Evolutionary conservation across 2,113 vertebrate species (phyloP).

Genomic region (Paralichthys olivaceus): DNA sequence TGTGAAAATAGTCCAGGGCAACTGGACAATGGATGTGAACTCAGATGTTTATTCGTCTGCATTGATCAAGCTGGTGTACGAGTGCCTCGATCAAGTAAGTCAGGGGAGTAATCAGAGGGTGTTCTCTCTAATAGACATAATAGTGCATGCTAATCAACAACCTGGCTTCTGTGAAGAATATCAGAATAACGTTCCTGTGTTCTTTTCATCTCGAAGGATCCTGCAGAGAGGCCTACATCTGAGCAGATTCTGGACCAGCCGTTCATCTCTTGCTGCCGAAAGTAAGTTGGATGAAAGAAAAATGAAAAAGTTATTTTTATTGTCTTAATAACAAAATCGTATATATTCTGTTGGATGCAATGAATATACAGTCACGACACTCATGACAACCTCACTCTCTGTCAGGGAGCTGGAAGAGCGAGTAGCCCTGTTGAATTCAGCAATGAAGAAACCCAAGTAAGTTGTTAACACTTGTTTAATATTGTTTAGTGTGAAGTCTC

Average conservation of each 20-base stretch:
- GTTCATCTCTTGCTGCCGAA: conserved; percentile 86
- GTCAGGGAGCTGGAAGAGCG: conserved; percentile 92
- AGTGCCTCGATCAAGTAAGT: conserved; percentile 93
- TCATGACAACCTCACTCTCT: conserved; percentile 20
- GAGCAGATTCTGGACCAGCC: conserved; percentile 90
- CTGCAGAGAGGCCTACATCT: conserved; percentile 92
- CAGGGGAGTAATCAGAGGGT: neutral
- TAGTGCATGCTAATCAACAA: neutral
- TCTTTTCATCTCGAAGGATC: conserved; percentile 85
- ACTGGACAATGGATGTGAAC: conserved; percentile 95
- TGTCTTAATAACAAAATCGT: no score
- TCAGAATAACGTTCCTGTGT: neutral
- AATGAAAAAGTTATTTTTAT: neutral
- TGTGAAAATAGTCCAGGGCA: conserved; percentile 98
- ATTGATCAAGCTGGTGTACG: conserved; percentile 91
- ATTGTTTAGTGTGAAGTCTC: neutral
- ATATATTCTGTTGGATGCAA: conserved; percentile 34
- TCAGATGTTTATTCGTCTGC: conserved; percentile 88
- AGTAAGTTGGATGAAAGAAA: conserved; percentile 82
- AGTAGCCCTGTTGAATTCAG: conserved; percentile 91
- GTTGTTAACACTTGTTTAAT: conserved; percentile 11
- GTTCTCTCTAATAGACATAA: neutral
- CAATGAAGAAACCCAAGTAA: conserved; percentile 95
- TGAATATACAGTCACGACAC: neutral
- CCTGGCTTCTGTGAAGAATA: neutral